Evolutionary conservation across 2,888 invertebrate genomes (phyloP), one percentile per base, ranked within the genome.

Genomic region (Dryobotodes eremita): DNA sequence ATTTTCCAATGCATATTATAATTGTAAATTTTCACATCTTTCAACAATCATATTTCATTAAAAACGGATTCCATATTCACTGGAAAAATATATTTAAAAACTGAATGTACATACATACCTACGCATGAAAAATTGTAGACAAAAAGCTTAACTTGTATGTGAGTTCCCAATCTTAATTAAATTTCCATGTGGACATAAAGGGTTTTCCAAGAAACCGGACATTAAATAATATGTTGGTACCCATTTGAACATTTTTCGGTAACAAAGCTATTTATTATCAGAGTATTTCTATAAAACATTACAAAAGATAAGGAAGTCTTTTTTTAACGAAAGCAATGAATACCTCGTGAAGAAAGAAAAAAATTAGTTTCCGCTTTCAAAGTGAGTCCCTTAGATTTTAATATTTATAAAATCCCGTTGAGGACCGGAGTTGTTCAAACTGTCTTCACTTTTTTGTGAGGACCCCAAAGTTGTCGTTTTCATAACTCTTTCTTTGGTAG

Each of bases 391-490:
- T 93, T 93, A 93, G 91, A 94, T 94, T 95, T 94, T 94, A 94
- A 94, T 94, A 94, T 95, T 95, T 94, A 95, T 94, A 94, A 95
- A 94, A 94, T 93, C 92, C 91, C 92, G 93, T 94, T 93, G 92
- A 94, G 92, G 91, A 91, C 90, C 91, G 88, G 94, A 96, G 93
- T 96, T 95, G 91, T 88, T 89, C 87, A 90, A 94, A 94, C 92
- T 93, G 92, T 92, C 92, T 90, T 89, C 93, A 90, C 88, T 93
- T 95, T 95, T 95, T 94, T 94, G 91, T 89, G 89, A 88, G 88
- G 92, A 92, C 92, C 94, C 94, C 89, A 93, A 96, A 96, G 93
- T 96, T 95, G 91, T 92, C 94, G 92, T 94, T 96, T 95, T 95
- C 94, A 95, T 95, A 96, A 96, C 95, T 96, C 95, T 94, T 94